These are phyloP conservation scores for Netelia inedita DNA, from an alignment of 2,888 invertebrate genomes.

Conservation along the genomic window DNA sequence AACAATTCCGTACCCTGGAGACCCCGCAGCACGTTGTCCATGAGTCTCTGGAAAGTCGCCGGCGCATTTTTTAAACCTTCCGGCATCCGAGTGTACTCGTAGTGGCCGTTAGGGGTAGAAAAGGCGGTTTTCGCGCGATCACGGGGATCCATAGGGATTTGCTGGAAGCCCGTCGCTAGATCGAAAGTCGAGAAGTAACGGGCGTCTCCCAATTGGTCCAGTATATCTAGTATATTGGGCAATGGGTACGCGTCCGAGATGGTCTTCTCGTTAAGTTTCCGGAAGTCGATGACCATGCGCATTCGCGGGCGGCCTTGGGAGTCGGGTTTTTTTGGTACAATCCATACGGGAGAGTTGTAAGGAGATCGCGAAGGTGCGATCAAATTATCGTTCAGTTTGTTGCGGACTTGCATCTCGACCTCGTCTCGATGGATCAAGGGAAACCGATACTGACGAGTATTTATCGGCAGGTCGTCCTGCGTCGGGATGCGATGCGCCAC, in stretches of 20 bases:
- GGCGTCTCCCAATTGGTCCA: not conserved
- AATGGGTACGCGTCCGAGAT: not conserved
- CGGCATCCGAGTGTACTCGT: slow-evolving; percentile 49
- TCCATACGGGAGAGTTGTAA: too few species aligned
- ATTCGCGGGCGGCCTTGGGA: too few species aligned
- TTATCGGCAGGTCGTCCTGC: too few species aligned
- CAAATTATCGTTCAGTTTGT: too few species aligned
- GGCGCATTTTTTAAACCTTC: slow-evolving; percentile 42
- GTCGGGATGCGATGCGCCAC: too few species aligned
- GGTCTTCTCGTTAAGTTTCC: too few species aligned
- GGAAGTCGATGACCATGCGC: too few species aligned
- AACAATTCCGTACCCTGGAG: slow-evolving; percentile 48
- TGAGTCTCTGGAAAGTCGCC: slow-evolving; percentile 49
- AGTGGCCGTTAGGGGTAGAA: slow-evolving; percentile 34
- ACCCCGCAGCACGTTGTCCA: slow-evolving; percentile 47
- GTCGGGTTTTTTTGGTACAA: too few species aligned
- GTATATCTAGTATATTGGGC: not conserved
- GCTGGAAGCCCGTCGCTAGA: not conserved
- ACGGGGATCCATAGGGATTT: not conserved
- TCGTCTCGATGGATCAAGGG: too few species aligned
- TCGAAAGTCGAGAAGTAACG: not conserved
- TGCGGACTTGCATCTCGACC: too few species aligned
- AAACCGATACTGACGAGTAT: too few species aligned
- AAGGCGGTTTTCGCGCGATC: not conserved
- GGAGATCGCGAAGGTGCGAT: too few species aligned